phyloP scores from a whole-genome alignment of 2,888 invertebrate genomes.

The Chaitophorus viminalis region DNA sequence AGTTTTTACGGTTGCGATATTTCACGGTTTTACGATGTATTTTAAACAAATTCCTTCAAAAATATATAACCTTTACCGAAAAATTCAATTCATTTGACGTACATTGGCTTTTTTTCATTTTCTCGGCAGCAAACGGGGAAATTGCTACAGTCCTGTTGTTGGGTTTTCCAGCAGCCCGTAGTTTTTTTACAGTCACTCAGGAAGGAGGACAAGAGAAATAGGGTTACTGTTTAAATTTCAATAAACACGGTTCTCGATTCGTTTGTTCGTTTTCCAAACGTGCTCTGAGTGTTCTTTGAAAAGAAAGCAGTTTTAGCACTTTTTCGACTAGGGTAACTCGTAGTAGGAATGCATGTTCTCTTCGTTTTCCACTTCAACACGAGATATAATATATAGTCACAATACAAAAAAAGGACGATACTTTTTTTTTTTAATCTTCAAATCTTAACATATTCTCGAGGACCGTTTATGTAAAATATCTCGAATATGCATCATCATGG shows the following conservation, averaged over 20 bases:
- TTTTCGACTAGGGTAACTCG: slow-evolving; percentile 31
- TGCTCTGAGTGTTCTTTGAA: slow-evolving; percentile 43
- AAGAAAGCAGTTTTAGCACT: slow-evolving; percentile 57
- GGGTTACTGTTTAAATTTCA: slow-evolving; percentile 55
- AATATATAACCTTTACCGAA: neutral
- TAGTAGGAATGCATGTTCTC: slow-evolving; percentile 47
- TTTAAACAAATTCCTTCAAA: neutral
- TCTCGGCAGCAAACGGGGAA: neutral
- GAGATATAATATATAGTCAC: slow-evolving; percentile 33
- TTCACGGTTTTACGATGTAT: slow-evolving; percentile 3
- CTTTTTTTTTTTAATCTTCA: slow-evolving; percentile 55
- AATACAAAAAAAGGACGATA: slow-evolving; percentile 31
- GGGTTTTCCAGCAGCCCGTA: neutral
- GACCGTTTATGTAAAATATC: slow-evolving; percentile 48
- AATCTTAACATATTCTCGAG: slow-evolving; percentile 51
- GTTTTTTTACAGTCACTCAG: slow-evolving; percentile 28
- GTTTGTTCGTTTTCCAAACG: slow-evolving; percentile 44
- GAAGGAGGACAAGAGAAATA: neutral
- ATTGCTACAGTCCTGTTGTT: neutral
- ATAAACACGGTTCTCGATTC: slow-evolving; percentile 55
- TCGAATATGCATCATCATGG: slow-evolving; percentile 40
- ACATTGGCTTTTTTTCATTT: slow-evolving; percentile 43
- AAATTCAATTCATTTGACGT: slow-evolving; percentile 49
- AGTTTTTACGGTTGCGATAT: slow-evolving; percentile 31
- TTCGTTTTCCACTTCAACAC: slow-evolving; percentile 56